A percentile compares a stretch with the other conserved stretches of the same genome.
phyloP scores from a whole-genome alignment of 2,113 vertebrate genomes.

The Bathybates hornii region DNA sequence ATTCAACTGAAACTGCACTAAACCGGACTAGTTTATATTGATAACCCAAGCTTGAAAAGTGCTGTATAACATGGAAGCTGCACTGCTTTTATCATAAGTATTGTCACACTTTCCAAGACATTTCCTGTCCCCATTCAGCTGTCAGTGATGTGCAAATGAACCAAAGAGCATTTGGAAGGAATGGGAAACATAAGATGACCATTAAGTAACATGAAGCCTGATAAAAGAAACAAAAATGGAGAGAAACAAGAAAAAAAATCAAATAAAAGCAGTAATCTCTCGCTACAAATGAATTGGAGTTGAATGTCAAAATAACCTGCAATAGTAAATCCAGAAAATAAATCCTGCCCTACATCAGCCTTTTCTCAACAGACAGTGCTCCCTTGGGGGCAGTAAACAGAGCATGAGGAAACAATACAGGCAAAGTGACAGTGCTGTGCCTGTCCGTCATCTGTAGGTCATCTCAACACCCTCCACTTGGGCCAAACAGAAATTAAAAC shows the following conservation, averaged over 20 bases:
- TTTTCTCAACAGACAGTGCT: not conserved
- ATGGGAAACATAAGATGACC: conserved; percentile 31
- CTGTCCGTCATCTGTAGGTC: conserved; percentile 37
- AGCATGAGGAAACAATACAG: conserved; percentile 28
- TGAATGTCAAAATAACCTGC: not conserved
- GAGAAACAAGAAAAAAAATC: not conserved
- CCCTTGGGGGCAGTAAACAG: conserved; percentile 37
- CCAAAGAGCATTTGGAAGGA: not conserved
- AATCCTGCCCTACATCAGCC: not conserved
- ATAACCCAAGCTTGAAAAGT: not conserved
- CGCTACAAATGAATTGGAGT: conserved; percentile 1
- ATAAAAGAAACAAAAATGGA: not conserved
- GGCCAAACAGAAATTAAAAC: conserved; percentile 41
- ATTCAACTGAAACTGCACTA: not conserved
- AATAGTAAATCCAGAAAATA: not conserved
- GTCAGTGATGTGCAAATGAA: not conserved
- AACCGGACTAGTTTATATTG: not conserved
- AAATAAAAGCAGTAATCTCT: not conserved
- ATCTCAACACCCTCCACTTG: conserved; percentile 42
- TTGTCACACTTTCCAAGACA: not conserved
- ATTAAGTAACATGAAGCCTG: conserved; percentile 5
- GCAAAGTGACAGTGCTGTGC: not conserved
- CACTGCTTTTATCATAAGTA: not conserved
- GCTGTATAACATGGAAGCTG: not conserved
- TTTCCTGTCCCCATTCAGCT: not conserved